These are phyloP conservation scores for Charina bottae DNA, from an alignment of 2,113 vertebrate genomes.

Conservation along the genomic window DNA sequence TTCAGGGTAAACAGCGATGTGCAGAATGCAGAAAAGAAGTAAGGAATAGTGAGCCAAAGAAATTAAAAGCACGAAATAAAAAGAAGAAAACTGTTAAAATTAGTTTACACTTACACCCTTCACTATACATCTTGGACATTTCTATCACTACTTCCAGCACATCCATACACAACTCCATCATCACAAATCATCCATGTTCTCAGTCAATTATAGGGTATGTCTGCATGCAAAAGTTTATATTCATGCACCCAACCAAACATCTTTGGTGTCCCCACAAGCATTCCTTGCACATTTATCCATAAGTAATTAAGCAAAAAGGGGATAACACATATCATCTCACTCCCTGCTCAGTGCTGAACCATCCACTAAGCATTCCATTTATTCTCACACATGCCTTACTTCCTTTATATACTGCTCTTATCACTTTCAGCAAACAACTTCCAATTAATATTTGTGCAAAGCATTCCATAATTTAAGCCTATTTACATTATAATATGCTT, in stretches of 20 bases:
- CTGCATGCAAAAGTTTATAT: not conserved
- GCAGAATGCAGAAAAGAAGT: not conserved
- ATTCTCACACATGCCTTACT: not conserved
- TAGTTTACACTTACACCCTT: not conserved
- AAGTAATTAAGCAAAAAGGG: not conserved
- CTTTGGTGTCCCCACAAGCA: not conserved
- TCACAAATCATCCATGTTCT: not conserved
- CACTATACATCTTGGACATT: not conserved
- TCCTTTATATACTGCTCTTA: not conserved
- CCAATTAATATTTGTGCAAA: not conserved
- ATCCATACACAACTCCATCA: not conserved
- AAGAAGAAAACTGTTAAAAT: not conserved
- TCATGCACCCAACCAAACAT: not conserved
- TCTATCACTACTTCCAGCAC: not conserved
- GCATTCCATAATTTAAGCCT: not conserved
- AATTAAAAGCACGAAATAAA: not conserved
- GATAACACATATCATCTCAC: not conserved
- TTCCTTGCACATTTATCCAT: not conserved
- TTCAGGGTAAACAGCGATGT: not conserved
- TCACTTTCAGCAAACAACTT: not conserved
- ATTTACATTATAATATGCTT: not conserved
- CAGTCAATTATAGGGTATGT: not conserved
- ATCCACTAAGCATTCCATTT: not conserved
- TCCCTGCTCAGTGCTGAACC: not conserved
- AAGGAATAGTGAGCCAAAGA: not conserved